Base-by-base conservation (phyloP, 2,797 vertebrate species). In the Chaetophractus vellerosus region DNA sequence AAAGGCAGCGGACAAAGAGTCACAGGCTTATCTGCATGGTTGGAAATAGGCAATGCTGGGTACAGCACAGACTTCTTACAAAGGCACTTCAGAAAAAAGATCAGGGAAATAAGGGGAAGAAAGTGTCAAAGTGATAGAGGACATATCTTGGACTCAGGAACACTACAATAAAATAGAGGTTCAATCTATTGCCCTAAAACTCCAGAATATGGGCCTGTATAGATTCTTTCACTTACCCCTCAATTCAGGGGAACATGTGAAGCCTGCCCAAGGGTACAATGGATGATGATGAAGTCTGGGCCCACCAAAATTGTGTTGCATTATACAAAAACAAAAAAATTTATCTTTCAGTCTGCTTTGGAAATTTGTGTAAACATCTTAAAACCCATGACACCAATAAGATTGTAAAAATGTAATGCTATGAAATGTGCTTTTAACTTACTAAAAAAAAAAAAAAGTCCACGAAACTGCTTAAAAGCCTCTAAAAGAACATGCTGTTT, bases 111-210 rank as follows among this genome's bases (percentile, higher is more conserved):
- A 5, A 14, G n/a, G 6, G 12, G 4, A 1, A 6, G 7, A 21
- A 55, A 6, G 14, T 10, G 19, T 59, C 75, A 41, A 50, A 19
- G 57, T 66, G 24, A 31, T 0, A 0, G 36, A n/a, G 26, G 8
- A 57, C 45, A 36, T 0, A 38, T 0, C 48, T 15, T 52, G n/a
- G n/a, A 50, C 14, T 72, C 41, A 63, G 79, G 33, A 76, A 28
- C 8, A 55, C 24, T 71, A 28, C 8, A 31, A 18, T 1, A 1
- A 76, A 24, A 72, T 18, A 72, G 19, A 24, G 11, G 3, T 36
- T n/a, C 0, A 1, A 24, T 6, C 0, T 6, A 50, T 0, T 9
- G 72, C 36, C n/a, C 76, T 12, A 14, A 9, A 16, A 5, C 5
- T 24, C 71, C 11, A 9, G 59, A 45, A 10, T 9, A 4, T 0